Conservation (phyloP, 2,797 vertebrate species). For the Sylvia borin region DNA sequence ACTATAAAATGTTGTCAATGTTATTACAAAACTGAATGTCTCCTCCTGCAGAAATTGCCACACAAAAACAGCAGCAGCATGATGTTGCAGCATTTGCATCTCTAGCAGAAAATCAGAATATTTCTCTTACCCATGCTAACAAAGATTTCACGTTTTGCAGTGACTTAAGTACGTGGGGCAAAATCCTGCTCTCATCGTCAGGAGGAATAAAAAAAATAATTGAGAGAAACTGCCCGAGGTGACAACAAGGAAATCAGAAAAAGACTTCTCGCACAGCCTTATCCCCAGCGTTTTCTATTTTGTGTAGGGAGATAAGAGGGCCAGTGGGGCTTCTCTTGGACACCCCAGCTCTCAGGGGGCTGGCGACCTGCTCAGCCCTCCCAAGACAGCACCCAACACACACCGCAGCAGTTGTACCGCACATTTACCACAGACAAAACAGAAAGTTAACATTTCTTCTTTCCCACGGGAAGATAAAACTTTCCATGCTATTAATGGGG, state of each 20-base stretch:
- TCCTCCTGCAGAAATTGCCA: background rate
- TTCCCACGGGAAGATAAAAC: constrained; percentile 47
- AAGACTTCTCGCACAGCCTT: background rate
- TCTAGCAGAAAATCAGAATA: background rate
- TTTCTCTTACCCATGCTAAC: background rate
- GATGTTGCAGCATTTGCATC: background rate
- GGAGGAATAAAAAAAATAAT: background rate
- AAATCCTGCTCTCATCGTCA: background rate
- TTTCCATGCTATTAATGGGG: constrained; percentile 55
- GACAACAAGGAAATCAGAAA: background rate
- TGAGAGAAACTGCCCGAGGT: background rate
- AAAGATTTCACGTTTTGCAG: background rate
- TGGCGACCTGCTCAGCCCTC: background rate
- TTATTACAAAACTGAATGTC: background rate
- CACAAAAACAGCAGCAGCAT: background rate
- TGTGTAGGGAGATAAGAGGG: background rate
- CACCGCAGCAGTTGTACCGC: background rate
- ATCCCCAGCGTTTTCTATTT: background rate
- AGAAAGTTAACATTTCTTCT: constrained; percentile 18
- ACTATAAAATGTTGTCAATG: background rate
- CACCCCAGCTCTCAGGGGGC: background rate
- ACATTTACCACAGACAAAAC: background rate
- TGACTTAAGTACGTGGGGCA: background rate
- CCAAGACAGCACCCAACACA: background rate
- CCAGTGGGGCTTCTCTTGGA: accelerated